phyloP scores from a whole-genome alignment of 2,113 vertebrate species.

The Anthoscopus minutus region DNA sequence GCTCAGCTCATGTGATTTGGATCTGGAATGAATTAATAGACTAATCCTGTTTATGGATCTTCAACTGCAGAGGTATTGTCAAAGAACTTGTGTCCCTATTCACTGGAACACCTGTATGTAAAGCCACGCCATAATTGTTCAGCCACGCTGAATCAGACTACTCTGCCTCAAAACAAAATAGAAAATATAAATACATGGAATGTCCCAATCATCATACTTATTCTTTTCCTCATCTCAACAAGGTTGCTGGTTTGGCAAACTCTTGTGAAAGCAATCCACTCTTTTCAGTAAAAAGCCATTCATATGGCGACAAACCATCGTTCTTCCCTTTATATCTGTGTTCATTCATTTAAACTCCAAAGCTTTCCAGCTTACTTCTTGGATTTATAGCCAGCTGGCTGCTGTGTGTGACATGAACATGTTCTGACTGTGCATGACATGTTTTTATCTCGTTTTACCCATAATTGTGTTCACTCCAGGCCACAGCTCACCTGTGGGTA shows the following conservation, averaged over 20 bases:
- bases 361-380: slow-evolving; percentile 43
- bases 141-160: background rate
- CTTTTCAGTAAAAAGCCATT: slow-evolving; percentile 14
- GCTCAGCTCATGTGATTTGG: background rate
- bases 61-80: background rate
- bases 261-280: background rate
- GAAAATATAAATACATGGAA: background rate
- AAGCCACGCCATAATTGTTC: background rate
- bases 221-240: background rate
- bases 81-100: background rate
- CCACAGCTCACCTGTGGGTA: background rate
- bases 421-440: background rate
- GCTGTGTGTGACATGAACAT: background rate
- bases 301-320: background rate
- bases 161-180: background rate
- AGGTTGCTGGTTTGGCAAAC: background rate
- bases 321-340: slow-evolving; percentile 32
- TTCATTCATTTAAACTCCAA: slow-evolving; percentile 28
- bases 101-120: background rate
- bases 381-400: slow-evolving; percentile 46
- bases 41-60: background rate
- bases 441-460: background rate
- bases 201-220: background rate
- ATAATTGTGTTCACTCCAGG: background rate
- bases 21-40: background rate